These are phyloP conservation scores for Entomyzon cyanotis DNA, from an alignment of 2,113 vertebrate genomes.

Conservation along the genomic window DNA sequence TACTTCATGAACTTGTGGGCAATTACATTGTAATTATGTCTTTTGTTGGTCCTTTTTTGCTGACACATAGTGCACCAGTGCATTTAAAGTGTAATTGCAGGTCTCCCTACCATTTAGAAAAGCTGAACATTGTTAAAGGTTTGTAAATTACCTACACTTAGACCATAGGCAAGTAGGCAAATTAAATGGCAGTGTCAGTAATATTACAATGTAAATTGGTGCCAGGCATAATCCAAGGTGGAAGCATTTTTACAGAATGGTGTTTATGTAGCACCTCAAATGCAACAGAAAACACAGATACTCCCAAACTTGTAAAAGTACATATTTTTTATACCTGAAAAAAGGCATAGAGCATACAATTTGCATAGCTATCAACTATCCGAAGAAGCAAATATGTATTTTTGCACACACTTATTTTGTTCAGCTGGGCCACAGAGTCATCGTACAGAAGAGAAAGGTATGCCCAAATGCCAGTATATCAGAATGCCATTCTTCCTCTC, in stretches of 20 bases:
- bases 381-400: neutral
- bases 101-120: constrained; percentile 79
- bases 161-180: constrained; percentile 77
- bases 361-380: neutral
- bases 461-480: neutral
- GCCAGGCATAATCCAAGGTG: constrained; percentile 63
- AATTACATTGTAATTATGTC: constrained; percentile 84
- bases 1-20: constrained; percentile 81
- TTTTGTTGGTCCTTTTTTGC: constrained; percentile 79
- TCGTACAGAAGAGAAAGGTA: neutral
- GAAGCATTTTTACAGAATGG: constrained; percentile 60
- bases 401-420: neutral
- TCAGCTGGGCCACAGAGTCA: neutral
- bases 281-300: neutral
- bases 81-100: constrained; percentile 81
- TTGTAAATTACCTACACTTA: constrained; percentile 83
- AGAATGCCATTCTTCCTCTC: neutral
- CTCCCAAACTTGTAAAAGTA: neutral
- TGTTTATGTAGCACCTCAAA: constrained; percentile 32
- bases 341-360: neutral
- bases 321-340: neutral
- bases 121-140: constrained; percentile 78
- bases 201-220: constrained; percentile 73
- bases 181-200: constrained; percentile 77
- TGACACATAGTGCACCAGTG: constrained; percentile 76